Evolutionary conservation across 2,797 vertebrate species (phyloP), one percentile per base, ranked within the genome.

Genomic region (Sciurus carolinensis): DNA sequence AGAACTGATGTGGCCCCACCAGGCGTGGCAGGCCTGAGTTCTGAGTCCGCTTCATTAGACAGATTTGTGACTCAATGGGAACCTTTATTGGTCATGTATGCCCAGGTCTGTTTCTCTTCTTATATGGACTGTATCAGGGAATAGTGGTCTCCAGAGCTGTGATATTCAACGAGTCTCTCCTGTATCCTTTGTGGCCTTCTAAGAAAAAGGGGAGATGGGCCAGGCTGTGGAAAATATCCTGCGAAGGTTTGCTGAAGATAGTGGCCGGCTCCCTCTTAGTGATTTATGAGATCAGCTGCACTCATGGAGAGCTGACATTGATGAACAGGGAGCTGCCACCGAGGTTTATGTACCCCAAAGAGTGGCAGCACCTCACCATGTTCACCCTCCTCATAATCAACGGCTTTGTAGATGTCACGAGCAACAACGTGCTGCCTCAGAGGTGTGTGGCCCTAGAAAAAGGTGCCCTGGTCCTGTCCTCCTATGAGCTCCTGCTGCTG

Each of bases 301-400:
- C 93, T 44, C 75, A 93, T 12, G 94, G 80, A 52, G 95, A 84
- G 17, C 28, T 97, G 54, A 66, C 10, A 2, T 24, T 97, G 9
- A 97, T 97, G 84, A 67, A 75, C 44, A 79, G 82, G 64, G 94
- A 89, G 20, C 54, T 92, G 1, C 94, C 95, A 10, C 93, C 95
- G 28, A 91, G 62, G 57, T 97, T 98, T 36, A 81, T 93, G 67
- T 62, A 97, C 79, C 94, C 97, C 44, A 97, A 84, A 36, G 91
- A 94, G 47, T 98, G 98, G 98, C 98, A 98, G 87, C 97, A 98
- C 47, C 18, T 94, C 79, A 97, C 96, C 90, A 97, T 98, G 97
- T 98, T 98, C 91, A 66, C 42, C 9, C 94, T 96, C 73, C 96
- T 98, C 30, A 83, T 75, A 24, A 54, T 98, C 30, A 97, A 71